These are phyloP conservation scores for Leptogaster cylindrica DNA, from an alignment of 2,888 invertebrate species.

Conservation along the genomic window DNA sequence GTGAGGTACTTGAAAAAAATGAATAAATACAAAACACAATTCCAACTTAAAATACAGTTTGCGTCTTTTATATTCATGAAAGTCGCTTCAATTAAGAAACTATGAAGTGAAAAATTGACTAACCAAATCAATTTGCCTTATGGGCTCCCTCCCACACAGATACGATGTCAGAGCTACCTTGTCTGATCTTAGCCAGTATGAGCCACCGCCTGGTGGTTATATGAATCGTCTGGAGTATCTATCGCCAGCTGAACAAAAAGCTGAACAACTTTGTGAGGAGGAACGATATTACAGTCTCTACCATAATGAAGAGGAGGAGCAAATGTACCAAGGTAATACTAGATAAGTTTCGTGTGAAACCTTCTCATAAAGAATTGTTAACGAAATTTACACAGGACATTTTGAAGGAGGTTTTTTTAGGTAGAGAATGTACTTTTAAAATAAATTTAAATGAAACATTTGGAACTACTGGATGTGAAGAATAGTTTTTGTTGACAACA, in stretches of 20 bases:
- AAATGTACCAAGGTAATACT: slow-evolving; percentile 83
- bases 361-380: neutral
- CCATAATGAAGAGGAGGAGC: slow-evolving; percentile 86
- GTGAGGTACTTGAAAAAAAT: slow-evolving; percentile 26
- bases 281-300: slow-evolving; percentile 91
- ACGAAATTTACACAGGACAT: neutral
- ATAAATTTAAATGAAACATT: no score
- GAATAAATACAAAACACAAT: neutral
- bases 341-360: slow-evolving; percentile 41
- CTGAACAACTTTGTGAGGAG: slow-evolving; percentile 93
- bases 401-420: neutral
- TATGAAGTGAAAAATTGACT: slow-evolving; percentile 16
- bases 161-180: slow-evolving; percentile 95
- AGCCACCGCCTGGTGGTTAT: slow-evolving; percentile 79
- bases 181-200: slow-evolving; percentile 80
- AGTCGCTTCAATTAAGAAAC: neutral
- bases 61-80: neutral
- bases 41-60: slow-evolving; percentile 1
- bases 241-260: slow-evolving; percentile 74
- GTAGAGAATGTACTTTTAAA: neutral
- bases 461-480: slow-evolving; percentile 2
- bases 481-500: neutral
- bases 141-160: no score
- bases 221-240: slow-evolving; percentile 67
- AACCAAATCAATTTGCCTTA: slow-evolving; percentile 23